Conservation (phyloP, 2,888 invertebrate species). For the Drosophila borborema region DNA sequence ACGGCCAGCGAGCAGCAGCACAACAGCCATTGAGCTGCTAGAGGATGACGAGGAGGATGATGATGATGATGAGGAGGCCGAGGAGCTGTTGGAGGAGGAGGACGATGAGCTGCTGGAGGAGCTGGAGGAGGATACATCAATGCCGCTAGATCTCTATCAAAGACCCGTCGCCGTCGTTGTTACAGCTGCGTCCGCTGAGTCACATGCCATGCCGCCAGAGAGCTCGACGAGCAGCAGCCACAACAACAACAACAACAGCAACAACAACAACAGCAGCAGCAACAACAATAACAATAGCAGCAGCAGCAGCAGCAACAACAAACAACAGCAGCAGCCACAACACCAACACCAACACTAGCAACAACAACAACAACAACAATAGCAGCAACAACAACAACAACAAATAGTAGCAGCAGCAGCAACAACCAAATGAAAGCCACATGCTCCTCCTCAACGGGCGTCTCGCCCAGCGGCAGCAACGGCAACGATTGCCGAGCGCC, state of each 20-base stretch:
- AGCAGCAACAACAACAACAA: constrained; percentile 49
- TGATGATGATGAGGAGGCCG: constrained; percentile 28
- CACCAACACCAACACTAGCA: constrained; percentile 22
- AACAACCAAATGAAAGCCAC: constrained; percentile 58
- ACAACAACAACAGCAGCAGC: constrained; percentile 60
- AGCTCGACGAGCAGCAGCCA: constrained; percentile 38
- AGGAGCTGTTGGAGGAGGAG: constrained; percentile 39
- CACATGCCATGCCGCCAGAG: constrained; percentile 35
- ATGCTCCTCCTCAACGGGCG: constrained; percentile 42
- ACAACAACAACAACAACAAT: constrained; percentile 64
- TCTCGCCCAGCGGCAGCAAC: constrained; percentile 64
- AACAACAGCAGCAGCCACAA: constrained; percentile 47
- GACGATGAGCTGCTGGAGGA: constrained; percentile 48
- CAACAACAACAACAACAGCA: constrained; percentile 54
- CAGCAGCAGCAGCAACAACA: constrained; percentile 41
- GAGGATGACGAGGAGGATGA: constrained; percentile 63
- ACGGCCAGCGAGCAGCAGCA: constrained; percentile 53
- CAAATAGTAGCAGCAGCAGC: constrained; percentile 55
- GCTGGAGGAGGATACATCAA: constrained; percentile 72
- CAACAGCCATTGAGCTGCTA: constrained; percentile 52
- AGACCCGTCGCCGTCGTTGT: constrained; percentile 69
- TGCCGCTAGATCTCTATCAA: constrained; percentile 85
- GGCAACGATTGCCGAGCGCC: constrained; percentile 43
- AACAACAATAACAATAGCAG: constrained; percentile 43
- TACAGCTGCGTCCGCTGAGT: constrained; percentile 54